Conservation (phyloP, 1,140 invertebrate genomes). For the Drosophila kikkawai region DNA sequence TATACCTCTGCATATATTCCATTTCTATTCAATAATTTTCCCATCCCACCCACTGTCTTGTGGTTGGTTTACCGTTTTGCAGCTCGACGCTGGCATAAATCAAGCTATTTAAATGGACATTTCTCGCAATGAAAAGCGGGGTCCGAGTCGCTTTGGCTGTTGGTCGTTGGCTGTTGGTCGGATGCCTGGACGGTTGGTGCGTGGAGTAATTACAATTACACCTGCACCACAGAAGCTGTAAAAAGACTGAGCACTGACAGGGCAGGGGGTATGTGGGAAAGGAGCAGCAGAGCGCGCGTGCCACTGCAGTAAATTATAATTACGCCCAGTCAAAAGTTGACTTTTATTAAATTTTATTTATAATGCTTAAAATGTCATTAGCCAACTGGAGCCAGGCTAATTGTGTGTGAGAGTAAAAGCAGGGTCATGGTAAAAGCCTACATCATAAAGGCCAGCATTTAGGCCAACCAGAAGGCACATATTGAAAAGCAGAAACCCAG, state of each 20-base stretch:
- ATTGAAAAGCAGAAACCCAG: conserved; percentile 3
- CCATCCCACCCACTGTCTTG: conserved; percentile 38
- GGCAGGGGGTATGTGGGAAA: not conserved
- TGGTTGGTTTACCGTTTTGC: conserved; percentile 41
- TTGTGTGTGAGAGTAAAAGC: conserved; percentile 33
- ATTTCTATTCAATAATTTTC: not conserved
- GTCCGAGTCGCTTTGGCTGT: conserved; percentile 36
- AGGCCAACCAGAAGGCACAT: not conserved
- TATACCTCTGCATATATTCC: not conserved
- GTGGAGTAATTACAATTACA: conserved; percentile 79
- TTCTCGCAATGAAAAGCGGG: conserved; percentile 66
- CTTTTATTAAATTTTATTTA: conserved; percentile 83
- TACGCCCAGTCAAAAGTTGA: conserved; percentile 75
- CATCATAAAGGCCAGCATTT: conserved; percentile 26
- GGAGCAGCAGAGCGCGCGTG: conserved; percentile 51
- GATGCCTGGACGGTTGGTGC: conserved; percentile 24
- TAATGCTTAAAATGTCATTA: conserved; percentile 76
- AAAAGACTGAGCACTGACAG: conserved; percentile 1
- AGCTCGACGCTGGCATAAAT: conserved; percentile 74
- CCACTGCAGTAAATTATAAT: conserved; percentile 77
- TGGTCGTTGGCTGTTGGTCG: conserved; percentile 24
- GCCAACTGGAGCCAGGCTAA: conserved; percentile 55
- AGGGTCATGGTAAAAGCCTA: conserved; percentile 25
- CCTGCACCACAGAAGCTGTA: conserved; percentile 57
- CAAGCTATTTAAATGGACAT: conserved; percentile 81